Evolutionary conservation across 2,113 vertebrate species (phyloP).

Genomic region (Callaeas wilsoni): DNA sequence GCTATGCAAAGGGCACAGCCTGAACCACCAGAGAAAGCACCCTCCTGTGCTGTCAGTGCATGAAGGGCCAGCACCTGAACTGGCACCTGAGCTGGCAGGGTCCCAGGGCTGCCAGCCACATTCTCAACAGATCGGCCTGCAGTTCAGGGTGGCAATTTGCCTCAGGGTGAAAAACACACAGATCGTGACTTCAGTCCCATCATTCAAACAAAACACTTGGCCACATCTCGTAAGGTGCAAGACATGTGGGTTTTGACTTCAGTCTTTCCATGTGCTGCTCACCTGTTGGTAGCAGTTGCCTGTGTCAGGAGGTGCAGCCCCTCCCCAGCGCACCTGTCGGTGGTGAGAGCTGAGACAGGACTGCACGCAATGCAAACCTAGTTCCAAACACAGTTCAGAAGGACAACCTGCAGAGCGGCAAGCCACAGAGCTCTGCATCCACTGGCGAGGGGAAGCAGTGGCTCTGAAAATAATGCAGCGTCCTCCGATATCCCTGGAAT

Average conservation of each 20-base stretch:
- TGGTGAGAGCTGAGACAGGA: neutral
- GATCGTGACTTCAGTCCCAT: neutral
- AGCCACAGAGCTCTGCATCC: neutral
- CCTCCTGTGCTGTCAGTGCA: rapidly evolving
- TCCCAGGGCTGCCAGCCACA: neutral
- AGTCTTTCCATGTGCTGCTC: neutral
- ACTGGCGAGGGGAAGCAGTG: neutral
- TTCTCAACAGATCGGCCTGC: neutral
- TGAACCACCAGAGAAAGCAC: neutral
- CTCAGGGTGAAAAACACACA: neutral
- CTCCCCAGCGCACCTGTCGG: rapidly evolving
- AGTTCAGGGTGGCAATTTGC: neutral
- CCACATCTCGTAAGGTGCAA: neutral
- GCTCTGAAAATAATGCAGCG: neutral
- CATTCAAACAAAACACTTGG: neutral
- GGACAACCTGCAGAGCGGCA: neutral
- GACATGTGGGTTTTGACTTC: neutral
- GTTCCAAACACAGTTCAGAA: neutral
- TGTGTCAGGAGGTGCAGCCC: neutral
- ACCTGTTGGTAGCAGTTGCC: neutral
- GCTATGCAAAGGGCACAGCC: neutral
- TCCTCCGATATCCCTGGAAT: neutral
- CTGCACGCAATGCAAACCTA: rapidly evolving
- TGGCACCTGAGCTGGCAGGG: rapidly evolving
- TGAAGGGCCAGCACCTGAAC: neutral